Evolutionary conservation across 2,113 vertebrate genomes (phyloP).

Genomic region (Galeopterus variegatus): DNA sequence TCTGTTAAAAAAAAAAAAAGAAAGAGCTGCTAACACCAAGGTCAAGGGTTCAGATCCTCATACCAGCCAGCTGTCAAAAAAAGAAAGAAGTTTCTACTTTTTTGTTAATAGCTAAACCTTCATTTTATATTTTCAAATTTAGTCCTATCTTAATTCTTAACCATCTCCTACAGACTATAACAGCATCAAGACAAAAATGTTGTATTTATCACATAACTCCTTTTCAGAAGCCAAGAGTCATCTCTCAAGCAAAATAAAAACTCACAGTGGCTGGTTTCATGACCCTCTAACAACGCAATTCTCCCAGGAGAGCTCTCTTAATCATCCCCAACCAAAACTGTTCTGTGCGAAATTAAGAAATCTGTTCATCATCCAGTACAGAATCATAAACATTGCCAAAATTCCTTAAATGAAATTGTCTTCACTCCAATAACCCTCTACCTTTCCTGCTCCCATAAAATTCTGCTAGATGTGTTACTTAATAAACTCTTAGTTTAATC

Average conservation of each 20-base stretch:
- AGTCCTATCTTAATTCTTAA: not conserved
- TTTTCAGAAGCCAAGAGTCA: not conserved
- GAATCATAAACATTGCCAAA: not conserved
- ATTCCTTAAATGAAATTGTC: constrained; percentile 6
- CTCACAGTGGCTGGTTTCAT: not conserved
- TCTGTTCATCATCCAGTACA: not conserved
- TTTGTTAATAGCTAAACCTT: not conserved
- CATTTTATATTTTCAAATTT: constrained; percentile 37
- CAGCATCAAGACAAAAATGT: not conserved
- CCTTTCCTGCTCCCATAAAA: not conserved
- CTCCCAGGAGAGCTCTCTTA: not conserved
- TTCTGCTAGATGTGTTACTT: not conserved
- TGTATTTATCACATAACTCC: not conserved
- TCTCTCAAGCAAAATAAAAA: constrained; percentile 1
- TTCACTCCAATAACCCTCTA: constrained; percentile 16
- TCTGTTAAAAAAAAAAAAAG: not conserved
- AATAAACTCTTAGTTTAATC: constrained; percentile 15
- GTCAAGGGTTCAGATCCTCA: too few relatives aligned
- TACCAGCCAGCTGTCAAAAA: not conserved
- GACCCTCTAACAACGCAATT: not conserved
- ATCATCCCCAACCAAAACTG: not conserved
- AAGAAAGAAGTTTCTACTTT: not conserved
- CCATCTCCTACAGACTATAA: not conserved
- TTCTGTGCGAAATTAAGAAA: not conserved
- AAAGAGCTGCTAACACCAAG: not conserved